A percentile compares a stretch with the other conserved stretches of the same genome.
These are phyloP conservation scores for Enteromius trimaculatus DNA, from an alignment of 2,797 vertebrate species.

Conservation along the genomic window DNA sequence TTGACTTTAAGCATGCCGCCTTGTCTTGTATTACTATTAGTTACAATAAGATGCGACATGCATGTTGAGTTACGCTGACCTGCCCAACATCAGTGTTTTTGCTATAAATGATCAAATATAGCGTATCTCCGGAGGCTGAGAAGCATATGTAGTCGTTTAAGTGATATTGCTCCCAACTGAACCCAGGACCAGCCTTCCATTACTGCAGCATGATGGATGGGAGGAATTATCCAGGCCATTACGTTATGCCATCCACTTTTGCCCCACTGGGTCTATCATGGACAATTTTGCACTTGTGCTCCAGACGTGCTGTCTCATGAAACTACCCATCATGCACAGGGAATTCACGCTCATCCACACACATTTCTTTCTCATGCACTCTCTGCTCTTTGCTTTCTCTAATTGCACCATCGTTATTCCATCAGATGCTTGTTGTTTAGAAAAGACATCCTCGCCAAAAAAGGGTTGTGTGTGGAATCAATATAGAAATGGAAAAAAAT, in stretches of 20 bases:
- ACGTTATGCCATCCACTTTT: constrained; percentile 28
- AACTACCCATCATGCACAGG: constrained; percentile 26
- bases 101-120: neutral
- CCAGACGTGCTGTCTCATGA: constrained; percentile 16
- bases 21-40: neutral
- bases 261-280: constrained; percentile 16
- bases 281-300: constrained; percentile 17
- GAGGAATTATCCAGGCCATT: constrained; percentile 38
- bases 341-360: neutral
- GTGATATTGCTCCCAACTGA: constrained; percentile 40
- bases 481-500: constrained; percentile 33
- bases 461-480: constrained; percentile 15
- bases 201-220: constrained; percentile 35
- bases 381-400: constrained; percentile 19
- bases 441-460: neutral
- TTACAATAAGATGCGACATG: neutral
- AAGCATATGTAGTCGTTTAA: constrained; percentile 34
- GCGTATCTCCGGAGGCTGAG: neutral
- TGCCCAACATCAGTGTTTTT: neutral
- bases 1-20: neutral
- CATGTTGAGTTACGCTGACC: neutral
- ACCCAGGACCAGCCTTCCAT: constrained; percentile 7
- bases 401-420: constrained; percentile 8
- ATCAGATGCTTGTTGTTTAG: constrained; percentile 37
- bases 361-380: constrained; percentile 25